Base-by-base conservation (phyloP, 2,797 vertebrate genomes). In the Sandelia bainsii region DNA sequence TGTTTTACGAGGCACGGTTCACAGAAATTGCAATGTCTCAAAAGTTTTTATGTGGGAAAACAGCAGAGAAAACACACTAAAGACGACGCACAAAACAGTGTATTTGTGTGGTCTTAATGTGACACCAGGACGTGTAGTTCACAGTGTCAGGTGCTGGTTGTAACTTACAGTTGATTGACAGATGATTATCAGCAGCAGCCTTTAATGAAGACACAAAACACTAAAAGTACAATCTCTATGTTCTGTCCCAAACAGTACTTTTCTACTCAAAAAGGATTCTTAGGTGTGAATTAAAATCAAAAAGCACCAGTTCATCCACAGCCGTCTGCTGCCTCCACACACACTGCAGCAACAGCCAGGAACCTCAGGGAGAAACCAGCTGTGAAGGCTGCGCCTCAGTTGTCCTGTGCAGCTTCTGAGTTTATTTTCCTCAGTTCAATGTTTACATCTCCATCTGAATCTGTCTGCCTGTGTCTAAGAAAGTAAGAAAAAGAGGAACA, bases 381-480 rank as follows among this genome's bases (percentile, higher is more conserved):
- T 62, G 45, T 17, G 1, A 6, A 34, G 10, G 48, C 50, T 27
- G 45, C 58, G 17, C 2, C 0, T 67, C 72, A 48, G 39, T 45
- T 25, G 19, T 64, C 57, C 60, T 29, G 40, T 1, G 53, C 4
- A 1, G 19, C 60, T 20, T 20, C 12, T 0, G 17, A 8, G 44
- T 50, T 59, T 3, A 27, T 29, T 27, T 62, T 40, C 63, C 45
- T 64, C 65, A 81, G 27, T 53, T 76, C 71, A 9, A 22, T 60
- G 29, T 8, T 42, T 17, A 12, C 16, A 12, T 59, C 72, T 48
- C 37, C 19, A 0, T 66, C 42, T 34, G 39, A 39, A 5, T 75
- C 49, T 0, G 8, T 37, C 25, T 51, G 54, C 32, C 56, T 66
- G 79, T 84, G 81, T 68, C 81, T 86, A 2, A 70, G 17, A 53